Base-by-base conservation (phyloP, 2,797 vertebrate species). In the Falco naumanni region DNA sequence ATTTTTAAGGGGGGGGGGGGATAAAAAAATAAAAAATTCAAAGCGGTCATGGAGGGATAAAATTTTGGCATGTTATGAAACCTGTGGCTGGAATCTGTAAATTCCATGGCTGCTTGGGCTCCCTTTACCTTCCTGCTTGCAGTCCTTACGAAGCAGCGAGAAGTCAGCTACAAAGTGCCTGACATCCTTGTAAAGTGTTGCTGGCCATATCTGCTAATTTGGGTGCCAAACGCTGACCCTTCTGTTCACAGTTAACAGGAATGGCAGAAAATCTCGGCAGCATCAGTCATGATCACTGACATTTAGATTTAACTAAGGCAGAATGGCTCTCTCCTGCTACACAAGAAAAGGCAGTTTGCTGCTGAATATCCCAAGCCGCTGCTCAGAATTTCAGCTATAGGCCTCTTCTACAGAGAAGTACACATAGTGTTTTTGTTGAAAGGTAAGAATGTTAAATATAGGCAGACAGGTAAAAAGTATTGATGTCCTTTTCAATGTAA, bases 401-500 rank as follows among this genome's bases (percentile, higher is more conserved):
- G 13, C 20, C 56, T 8, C 43, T 90, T 82, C 57, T 92, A 71
- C 72, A 84, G 93, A 96, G 82, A 79, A 60, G 33, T 80, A 60
- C 51, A 70, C 33, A 57, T 10, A 89, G 47, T 39, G 41, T 95
- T 91, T 74, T 29, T 90, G 66, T 68, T 37, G 59, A 93, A 97
- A 97, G 22, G 41, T 77, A 90, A 95, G 90, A 97, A 89, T 43
- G 96, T 90, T 96, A 91, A 95, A 87, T 89, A 91, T 93, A 96
- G 93, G 53, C 92, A 97, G 88, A 89, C 17, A 95, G 53, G 76
- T 91, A 97, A 97, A 97, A 95, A 93, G n/a, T 0, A 93, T 96
- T 96, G 95, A 94, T 75, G 68, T 60, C 28, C 29, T 91, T 91
- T 97, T 97, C 78, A 94, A 66, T 93, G 63, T 96, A 97, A 97